Evolutionary conservation across 2,113 vertebrate genomes (phyloP).

Genomic region (Chinchilla lanigera): DNA sequence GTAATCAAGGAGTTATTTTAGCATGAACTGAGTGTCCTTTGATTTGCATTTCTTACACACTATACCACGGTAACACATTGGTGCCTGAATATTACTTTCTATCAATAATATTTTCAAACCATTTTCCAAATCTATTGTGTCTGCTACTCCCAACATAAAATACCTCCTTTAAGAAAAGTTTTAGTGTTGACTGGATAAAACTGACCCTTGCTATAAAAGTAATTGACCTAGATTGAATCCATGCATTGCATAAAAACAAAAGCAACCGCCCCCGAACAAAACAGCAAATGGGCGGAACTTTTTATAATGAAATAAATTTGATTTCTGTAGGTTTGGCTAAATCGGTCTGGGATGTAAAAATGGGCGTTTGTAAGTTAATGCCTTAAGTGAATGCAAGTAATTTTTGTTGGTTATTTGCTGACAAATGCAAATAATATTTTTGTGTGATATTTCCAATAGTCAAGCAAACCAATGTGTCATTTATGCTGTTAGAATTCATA

Average conservation of each 20-base stretch:
- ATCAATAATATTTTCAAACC: neutral
- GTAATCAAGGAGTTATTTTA: neutral
- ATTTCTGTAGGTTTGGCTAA: conserved; percentile 17
- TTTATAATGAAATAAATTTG: conserved; percentile 34
- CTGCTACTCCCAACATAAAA: neutral
- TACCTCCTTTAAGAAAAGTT: neutral
- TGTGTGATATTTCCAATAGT: neutral
- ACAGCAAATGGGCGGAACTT: neutral
- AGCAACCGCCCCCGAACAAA: neutral
- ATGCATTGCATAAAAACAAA: neutral
- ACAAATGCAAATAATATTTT: conserved; percentile 31
- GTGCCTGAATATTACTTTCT: neutral
- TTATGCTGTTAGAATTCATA: conserved; percentile 38
- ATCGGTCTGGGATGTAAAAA: neutral
- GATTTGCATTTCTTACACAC: neutral
- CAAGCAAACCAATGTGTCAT: conserved; percentile 1
- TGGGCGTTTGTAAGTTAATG: neutral
- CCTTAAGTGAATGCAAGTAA: conserved; percentile 21
- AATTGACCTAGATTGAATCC: neutral
- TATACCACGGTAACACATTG: neutral
- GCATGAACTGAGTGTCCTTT: neutral
- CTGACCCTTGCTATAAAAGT: neutral
- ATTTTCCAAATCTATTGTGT: neutral
- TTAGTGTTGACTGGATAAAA: neutral
- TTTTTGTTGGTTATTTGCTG: conserved; percentile 36